Evolutionary conservation across 2,113 vertebrate genomes (phyloP).

Genomic region (Tretioscincus oriximinensis): DNA sequence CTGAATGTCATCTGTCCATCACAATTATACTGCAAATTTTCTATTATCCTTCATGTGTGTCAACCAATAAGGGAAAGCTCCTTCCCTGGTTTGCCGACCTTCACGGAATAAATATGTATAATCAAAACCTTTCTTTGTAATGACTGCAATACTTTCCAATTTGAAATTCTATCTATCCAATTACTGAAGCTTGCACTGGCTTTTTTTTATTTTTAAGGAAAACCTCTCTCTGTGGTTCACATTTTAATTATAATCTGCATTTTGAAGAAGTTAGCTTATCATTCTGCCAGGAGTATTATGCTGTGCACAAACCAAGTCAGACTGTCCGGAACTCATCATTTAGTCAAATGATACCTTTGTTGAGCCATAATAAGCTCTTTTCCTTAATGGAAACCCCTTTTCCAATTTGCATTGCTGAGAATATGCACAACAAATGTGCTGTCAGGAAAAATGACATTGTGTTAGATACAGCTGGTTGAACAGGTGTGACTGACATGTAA

Average conservation of each 20-base stretch:
- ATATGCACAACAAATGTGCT: neutral
- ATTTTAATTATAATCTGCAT: slow-evolving; percentile 30
- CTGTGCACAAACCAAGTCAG: neutral
- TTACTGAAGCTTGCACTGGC: neutral
- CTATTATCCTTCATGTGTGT: neutral
- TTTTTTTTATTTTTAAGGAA: neutral
- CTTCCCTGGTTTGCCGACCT: neutral
- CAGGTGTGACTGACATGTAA: neutral
- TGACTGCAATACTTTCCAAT: slow-evolving; percentile 16
- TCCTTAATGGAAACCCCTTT: neutral
- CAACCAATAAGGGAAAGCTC: neutral
- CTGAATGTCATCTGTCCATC: slow-evolving; percentile 11
- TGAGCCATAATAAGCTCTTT: neutral
- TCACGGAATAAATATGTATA: slow-evolving; percentile 15
- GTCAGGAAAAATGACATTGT: neutral
- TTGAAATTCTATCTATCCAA: slow-evolving; percentile 4
- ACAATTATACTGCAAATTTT: neutral
- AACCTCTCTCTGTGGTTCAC: neutral
- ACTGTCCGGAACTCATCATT: slow-evolving; percentile 6
- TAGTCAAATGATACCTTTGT: slow-evolving; percentile 18
- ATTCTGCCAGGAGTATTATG: neutral
- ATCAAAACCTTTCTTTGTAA: slow-evolving; percentile 17
- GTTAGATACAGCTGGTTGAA: neutral
- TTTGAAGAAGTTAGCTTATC: slow-evolving; percentile 15
- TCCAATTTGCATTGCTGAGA: slow-evolving; percentile 5